phyloP scores from a whole-genome alignment of 2,113 vertebrate genomes.

The Bostrychus sinensis region DNA sequence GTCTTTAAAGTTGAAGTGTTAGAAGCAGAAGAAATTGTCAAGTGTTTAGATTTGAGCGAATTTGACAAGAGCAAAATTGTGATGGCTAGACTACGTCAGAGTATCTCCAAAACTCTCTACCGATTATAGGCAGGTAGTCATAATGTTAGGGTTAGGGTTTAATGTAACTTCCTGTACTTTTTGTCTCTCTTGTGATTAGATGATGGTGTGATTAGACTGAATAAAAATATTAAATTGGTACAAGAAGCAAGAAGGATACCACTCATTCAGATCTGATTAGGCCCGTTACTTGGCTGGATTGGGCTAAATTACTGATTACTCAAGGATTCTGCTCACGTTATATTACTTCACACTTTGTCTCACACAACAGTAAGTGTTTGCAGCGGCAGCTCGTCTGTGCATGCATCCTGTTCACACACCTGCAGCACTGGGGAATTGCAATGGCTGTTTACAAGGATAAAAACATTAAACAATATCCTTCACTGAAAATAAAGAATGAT shows the following conservation, averaged over 20 bases:
- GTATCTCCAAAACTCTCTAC: too few relatives aligned
- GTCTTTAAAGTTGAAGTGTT: too few relatives aligned
- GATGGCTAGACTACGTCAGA: too few relatives aligned
- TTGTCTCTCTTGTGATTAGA: not conserved
- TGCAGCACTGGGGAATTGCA: constrained; percentile 44
- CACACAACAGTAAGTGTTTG: constrained; percentile 51
- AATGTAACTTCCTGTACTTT: not conserved
- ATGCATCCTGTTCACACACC: constrained; percentile 55
- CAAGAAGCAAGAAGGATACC: constrained; percentile 20
- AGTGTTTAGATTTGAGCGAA: too few relatives aligned
- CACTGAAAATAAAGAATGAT: constrained; percentile 21
- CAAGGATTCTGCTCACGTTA: constrained; percentile 46
- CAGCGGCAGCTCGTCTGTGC: constrained; percentile 60
- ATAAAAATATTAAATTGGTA: not conserved
- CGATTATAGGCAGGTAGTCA: too few relatives aligned
- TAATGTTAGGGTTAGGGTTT: too few relatives aligned
- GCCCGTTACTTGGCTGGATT: constrained; percentile 5
- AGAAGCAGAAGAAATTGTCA: too few relatives aligned
- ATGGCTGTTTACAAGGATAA: constrained; percentile 5
- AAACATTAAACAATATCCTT: constrained; percentile 21
- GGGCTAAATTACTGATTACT: constrained; percentile 41
- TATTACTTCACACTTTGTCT: constrained; percentile 66
- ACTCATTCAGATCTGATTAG: constrained; percentile 5
- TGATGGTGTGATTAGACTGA: too few relatives aligned
- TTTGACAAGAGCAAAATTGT: too few relatives aligned